Evolutionary conservation across 2,888 invertebrate species (phyloP), one percentile per base, ranked within the genome.

Genomic region (Cheilosia pagana): DNA sequence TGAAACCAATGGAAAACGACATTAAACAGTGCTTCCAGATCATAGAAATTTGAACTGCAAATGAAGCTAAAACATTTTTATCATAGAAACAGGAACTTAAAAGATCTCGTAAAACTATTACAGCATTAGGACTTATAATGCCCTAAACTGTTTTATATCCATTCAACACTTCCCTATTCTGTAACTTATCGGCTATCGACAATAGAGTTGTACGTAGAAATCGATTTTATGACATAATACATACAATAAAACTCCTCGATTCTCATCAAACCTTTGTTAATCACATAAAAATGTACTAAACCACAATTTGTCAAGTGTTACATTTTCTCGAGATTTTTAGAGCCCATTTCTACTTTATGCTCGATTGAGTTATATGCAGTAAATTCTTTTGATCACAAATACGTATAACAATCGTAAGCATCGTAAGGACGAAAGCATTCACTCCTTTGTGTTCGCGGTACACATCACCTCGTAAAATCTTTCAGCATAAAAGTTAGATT

Each of bases 231-330:
- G 39, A 4, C 25, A 39, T 16, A 65, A 25, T 5, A n/a, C 50
- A 25, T 5, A n/a, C 50, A 1, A 28, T 19, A 19, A 21, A 39
- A 14, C n/a, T 4, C 5, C n/a, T 41, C 48, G 14, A 31, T 50
- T 3, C 48, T 21, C 25, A 21, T 10, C 8, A 21, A 21, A 19
- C 1, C 48, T 50, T 31, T 48, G 35, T n/a, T 19, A 39, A 39
- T 65, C 39, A 41, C 23, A 65, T 65, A 65, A 41, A 65, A 65
- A 52, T 52, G 39, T 39, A 23, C 52, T 52, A 23, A 65, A 52
- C 16, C 52, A 65, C 65, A 10, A 52, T 65, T 65, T 52, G 50
- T 50, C 16, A 65, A 39, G 35, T 16, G 2, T 50, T 21, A 16
- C 23, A 19, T 39, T 50, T 39, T 23, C 52, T 16, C 12, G 0